Evolutionary conservation across 2,888 invertebrate genomes (phyloP).

Genomic region (Epinotia ramella): DNA sequence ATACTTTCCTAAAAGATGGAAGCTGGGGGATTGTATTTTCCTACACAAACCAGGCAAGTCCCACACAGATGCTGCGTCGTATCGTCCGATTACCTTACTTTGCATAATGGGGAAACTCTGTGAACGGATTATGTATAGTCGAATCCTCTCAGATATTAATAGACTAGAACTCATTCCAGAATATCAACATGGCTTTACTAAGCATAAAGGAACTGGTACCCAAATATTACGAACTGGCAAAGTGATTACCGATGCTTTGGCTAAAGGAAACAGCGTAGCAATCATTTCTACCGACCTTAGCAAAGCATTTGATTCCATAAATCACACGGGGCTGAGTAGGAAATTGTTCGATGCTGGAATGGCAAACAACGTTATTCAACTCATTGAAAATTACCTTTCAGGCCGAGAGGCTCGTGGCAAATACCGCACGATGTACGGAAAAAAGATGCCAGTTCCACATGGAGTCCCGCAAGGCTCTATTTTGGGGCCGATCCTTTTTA

Average conservation of each 20-base stretch:
- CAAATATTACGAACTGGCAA: constrained; percentile 20
- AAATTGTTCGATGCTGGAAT: constrained; percentile 10
- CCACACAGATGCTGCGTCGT: constrained; percentile 8
- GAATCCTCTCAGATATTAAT: not conserved
- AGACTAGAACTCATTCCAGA: constrained; percentile 7
- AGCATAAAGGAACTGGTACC: constrained; percentile 8
- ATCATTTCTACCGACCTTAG: constrained; percentile 19
- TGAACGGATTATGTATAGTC: constrained; percentile 5
- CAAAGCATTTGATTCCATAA: constrained; percentile 22
- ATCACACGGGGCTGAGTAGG: constrained; percentile 11
- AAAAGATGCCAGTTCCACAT: constrained; percentile 4
- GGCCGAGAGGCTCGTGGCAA: not conserved
- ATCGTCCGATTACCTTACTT: constrained; percentile 21
- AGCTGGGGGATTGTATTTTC: constrained; percentile 18
- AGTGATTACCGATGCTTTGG: constrained; percentile 16
- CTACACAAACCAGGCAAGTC: constrained; percentile 14
- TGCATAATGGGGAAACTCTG: constrained; percentile 19
- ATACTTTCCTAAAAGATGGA: constrained; percentile 17
- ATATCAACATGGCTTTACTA: constrained; percentile 21
- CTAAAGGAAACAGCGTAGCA: constrained; percentile 13
- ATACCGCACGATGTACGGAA: constrained; percentile 10
- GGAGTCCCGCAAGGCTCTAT: constrained; percentile 17
- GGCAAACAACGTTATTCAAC: constrained; percentile 6
- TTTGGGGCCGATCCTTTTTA: constrained; percentile 8
- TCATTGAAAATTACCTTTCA: constrained; percentile 13